A percentile compares a stretch with the other conserved stretches of the same genome.
Evolutionary conservation across 2,888 invertebrate species (phyloP).

Genomic region (Nomada goodeniana): DNA sequence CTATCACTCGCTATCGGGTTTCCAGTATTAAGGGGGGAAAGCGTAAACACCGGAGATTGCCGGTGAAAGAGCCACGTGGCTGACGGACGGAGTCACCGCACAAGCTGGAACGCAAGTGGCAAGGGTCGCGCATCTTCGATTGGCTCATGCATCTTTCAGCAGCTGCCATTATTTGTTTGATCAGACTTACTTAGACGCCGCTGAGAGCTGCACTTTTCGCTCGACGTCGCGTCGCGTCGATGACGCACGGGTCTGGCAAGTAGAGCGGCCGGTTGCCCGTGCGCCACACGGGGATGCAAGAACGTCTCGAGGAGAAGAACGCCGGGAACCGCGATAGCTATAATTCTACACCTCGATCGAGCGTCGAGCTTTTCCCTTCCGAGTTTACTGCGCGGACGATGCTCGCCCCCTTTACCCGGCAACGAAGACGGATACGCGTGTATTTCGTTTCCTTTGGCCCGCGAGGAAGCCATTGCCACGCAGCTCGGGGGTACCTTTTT

Average conservation of each 20-base stretch:
- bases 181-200: constrained; percentile 65
- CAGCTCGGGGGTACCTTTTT: constrained; percentile 46
- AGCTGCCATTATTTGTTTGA: constrained; percentile 73
- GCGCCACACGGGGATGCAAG: constrained; percentile 34
- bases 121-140: constrained; percentile 64
- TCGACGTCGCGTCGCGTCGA: constrained; percentile 28
- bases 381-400: too few species aligned
- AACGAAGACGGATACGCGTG: too few species aligned
- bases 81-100: not conserved
- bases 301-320: constrained; percentile 15
- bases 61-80: constrained; percentile 24
- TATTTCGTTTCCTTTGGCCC: not conserved
- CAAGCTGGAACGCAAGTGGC: not conserved
- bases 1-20: constrained; percentile 41
- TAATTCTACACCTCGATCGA: not conserved
- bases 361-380: constrained; percentile 1
- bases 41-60: constrained; percentile 44
- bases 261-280: constrained; percentile 35
- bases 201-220: constrained; percentile 63
- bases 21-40: constrained; percentile 40
- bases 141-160: constrained; percentile 75
- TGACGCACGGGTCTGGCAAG: constrained; percentile 12
- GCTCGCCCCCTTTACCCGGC: not conserved
- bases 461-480: constrained; percentile 28
- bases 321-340: constrained; percentile 21